phyloP scores from a whole-genome alignment of 1,140 invertebrate genomes.

The Eriosoma lanigerum region DNA sequence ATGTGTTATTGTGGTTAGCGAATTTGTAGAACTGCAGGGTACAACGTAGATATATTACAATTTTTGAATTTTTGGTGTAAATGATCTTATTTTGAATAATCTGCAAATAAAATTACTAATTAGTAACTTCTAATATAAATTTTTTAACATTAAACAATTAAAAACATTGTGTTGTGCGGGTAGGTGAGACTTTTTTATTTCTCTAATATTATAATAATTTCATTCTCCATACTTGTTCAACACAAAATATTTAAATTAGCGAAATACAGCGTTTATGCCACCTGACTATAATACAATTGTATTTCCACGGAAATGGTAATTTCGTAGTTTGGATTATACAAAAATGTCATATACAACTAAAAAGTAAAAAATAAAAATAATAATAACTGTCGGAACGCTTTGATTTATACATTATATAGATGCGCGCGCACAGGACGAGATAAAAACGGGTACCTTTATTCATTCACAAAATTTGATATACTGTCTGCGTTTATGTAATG shows the following conservation, averaged over 20 bases:
- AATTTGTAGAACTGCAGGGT: too few relatives aligned
- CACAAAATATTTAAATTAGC: constrained; percentile 3
- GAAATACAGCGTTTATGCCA: constrained; percentile 3
- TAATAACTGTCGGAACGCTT: constrained; percentile 5
- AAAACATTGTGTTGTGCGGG: too few relatives aligned
- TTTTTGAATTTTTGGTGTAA: too few relatives aligned
- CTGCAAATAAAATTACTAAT: too few relatives aligned
- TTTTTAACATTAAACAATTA: too few relatives aligned
- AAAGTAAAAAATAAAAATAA: constrained; percentile 10
- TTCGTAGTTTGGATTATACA: neutral
- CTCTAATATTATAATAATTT: neutral
- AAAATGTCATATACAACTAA: neutral
- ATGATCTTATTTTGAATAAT: too few relatives aligned
- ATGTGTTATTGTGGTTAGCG: too few relatives aligned
- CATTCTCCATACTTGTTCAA: neutral
- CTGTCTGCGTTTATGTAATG: neutral
- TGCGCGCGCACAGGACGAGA: neutral
- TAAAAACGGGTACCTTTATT: constrained; percentile 20
- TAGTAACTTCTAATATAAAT: too few relatives aligned
- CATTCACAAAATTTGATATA: constrained; percentile 23
- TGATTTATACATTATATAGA: neutral
- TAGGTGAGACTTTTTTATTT: too few relatives aligned
- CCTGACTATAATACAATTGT: constrained; percentile 4
- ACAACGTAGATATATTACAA: too few relatives aligned
- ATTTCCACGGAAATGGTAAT: neutral